Evolutionary conservation across 2,797 vertebrate species (phyloP).

Genomic region (Channa striata): DNA sequence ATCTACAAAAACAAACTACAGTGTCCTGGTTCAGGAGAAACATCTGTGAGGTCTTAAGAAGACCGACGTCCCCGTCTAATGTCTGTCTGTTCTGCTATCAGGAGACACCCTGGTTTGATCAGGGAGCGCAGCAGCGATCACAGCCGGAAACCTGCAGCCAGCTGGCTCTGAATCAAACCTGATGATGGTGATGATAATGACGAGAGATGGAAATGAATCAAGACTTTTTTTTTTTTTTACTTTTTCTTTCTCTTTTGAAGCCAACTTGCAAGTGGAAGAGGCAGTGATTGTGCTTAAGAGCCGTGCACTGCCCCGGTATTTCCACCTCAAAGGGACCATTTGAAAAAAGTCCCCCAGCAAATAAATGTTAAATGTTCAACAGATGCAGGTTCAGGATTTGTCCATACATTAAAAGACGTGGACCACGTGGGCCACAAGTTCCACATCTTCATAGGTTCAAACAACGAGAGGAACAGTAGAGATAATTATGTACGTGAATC

Average conservation of each 20-base stretch:
- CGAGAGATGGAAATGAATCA: not conserved
- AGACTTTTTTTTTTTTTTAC: not conserved
- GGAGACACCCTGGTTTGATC: constrained; percentile 43
- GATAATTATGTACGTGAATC: no score
- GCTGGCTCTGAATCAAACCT: constrained; percentile 38
- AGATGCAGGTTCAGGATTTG: no score
- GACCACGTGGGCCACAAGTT: no score
- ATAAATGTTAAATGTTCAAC: no score
- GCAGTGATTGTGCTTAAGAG: no score
- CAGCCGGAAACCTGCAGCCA: constrained; percentile 33
- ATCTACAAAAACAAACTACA: no score
- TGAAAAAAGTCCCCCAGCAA: no score
- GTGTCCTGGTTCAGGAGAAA: not conserved
- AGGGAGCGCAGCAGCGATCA: constrained; percentile 33
- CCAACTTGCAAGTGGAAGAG: not conserved
- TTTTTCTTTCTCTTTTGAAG: constrained; percentile 13
- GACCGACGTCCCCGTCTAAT: constrained; percentile 25
- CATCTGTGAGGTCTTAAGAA: constrained; percentile 51
- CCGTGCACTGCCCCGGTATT: no score
- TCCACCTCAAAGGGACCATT: no score
- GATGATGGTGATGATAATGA: constrained; percentile 8
- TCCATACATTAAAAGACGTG: no score
- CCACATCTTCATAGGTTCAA: no score
- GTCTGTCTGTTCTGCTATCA: constrained; percentile 23
- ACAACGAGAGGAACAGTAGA: no score